phyloP scores from a whole-genome alignment of 2,888 invertebrate genomes.

The Prosopocoilus inquinatus region DNA sequence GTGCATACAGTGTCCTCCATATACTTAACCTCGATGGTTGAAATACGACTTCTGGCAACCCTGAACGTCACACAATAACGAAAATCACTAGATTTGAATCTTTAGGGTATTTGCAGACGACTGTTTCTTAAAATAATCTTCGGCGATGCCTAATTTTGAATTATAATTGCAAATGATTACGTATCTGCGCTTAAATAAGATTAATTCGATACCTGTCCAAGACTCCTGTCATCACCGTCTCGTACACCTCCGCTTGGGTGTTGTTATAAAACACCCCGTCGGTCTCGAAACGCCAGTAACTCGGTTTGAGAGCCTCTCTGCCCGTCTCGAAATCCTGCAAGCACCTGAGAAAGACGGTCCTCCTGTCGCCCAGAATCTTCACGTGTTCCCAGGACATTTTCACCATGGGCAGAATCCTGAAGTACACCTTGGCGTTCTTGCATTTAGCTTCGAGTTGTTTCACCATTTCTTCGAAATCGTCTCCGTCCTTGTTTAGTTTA shows the following conservation, averaged over 20 bases:
- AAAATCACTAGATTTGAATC: too few relatives aligned
- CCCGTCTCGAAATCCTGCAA: conserved; percentile 39
- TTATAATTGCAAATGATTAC: not conserved
- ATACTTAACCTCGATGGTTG: too few relatives aligned
- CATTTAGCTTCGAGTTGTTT: conserved; percentile 9
- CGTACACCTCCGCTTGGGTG: conserved; percentile 45
- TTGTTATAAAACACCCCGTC: conserved; percentile 47
- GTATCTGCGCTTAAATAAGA: not conserved
- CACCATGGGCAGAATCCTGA: conserved; percentile 38
- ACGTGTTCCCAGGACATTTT: conserved; percentile 39
- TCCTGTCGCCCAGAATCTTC: conserved; percentile 40
- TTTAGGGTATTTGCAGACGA: too few relatives aligned
- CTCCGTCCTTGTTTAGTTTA: too few relatives aligned
- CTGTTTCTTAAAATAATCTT: too few relatives aligned
- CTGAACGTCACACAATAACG: too few relatives aligned
- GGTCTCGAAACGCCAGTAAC: conserved; percentile 47
- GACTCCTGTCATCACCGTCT: conserved; percentile 37
- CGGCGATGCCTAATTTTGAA: not conserved
- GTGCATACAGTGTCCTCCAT: too few relatives aligned
- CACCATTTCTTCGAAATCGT: conserved; percentile 8
- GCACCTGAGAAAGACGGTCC: conserved; percentile 45
- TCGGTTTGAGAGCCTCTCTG: conserved; percentile 30
- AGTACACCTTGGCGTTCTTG: conserved; percentile 38
- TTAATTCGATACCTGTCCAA: conserved; percentile 41
- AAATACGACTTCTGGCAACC: too few relatives aligned